Evolutionary conservation across 2,888 invertebrate species (phyloP).

Genomic region (Dilophus febrilis): DNA sequence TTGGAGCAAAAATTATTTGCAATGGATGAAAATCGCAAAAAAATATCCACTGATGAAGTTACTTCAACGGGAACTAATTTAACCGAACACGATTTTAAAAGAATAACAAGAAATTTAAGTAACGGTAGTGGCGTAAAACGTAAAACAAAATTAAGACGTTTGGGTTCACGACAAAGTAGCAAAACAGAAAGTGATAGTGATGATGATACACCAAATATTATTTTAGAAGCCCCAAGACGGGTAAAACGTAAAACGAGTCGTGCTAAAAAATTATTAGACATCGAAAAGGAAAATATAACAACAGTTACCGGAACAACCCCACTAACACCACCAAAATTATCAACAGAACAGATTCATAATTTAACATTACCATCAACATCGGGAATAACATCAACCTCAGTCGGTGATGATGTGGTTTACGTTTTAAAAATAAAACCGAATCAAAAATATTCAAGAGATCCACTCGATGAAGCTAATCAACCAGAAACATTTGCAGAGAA

Average conservation of each 20-base stretch:
- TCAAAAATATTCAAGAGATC: no score
- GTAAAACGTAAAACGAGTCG: constrained; percentile 27
- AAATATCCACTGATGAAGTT: background rate
- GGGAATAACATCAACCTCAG: constrained; percentile 12
- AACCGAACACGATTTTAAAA: constrained; percentile 7
- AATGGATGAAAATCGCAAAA: background rate
- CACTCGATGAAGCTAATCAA: background rate
- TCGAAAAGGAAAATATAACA: constrained; percentile 12
- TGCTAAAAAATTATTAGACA: constrained; percentile 12
- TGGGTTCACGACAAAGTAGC: constrained; percentile 29
- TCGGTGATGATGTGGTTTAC: constrained; percentile 27
- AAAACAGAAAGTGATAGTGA: constrained; percentile 30
- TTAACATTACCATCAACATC: no score
- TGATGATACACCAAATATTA: constrained; percentile 20
- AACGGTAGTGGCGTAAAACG: constrained; percentile 15
- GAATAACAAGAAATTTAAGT: constrained; percentile 11
- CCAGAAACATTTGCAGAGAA: background rate
- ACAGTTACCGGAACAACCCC: no score
- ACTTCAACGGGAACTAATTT: background rate
- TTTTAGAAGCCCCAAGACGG: constrained; percentile 25
- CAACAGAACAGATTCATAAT: no score
- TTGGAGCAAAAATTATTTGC: background rate
- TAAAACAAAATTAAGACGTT: constrained; percentile 24
- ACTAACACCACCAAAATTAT: no score
- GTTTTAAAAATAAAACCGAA: constrained; percentile 26